A percentile compares a stretch with the other conserved stretches of the same genome.
phyloP scores from a whole-genome alignment of 2,113 vertebrate species.

The Chinchilla lanigera region DNA sequence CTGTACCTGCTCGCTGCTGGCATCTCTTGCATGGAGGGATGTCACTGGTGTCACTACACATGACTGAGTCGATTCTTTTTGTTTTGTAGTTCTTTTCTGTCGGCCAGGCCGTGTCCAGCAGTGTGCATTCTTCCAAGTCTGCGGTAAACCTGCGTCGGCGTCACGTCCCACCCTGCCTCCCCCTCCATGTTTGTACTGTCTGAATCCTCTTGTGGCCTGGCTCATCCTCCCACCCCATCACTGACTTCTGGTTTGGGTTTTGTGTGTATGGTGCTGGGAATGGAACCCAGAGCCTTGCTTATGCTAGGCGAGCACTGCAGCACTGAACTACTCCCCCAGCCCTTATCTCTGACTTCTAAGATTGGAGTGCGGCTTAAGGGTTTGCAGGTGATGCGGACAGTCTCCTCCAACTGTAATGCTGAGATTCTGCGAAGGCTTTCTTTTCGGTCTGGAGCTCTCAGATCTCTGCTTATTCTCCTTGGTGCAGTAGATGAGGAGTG shows the following conservation, averaged over 20 bases:
- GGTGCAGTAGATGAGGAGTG: background rate
- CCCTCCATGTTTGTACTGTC: background rate
- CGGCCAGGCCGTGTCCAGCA: slow-evolving; percentile 90
- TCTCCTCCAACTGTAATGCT: background rate
- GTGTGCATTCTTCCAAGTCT: slow-evolving; percentile 89
- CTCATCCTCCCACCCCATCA: background rate
- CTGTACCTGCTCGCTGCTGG: background rate
- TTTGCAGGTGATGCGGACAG: background rate
- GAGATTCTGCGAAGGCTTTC: background rate
- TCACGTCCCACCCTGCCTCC: background rate
- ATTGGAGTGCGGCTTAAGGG: background rate
- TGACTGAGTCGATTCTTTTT: slow-evolving; percentile 81
- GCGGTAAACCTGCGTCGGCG: slow-evolving; percentile 88
- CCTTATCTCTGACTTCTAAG: background rate
- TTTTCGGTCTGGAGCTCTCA: background rate
- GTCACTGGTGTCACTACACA: background rate
- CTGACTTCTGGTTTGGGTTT: background rate
- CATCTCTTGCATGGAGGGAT: background rate
- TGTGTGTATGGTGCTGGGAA: background rate
- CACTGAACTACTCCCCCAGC: background rate
- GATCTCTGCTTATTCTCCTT: background rate
- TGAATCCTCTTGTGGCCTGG: background rate
- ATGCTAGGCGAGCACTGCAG: background rate
- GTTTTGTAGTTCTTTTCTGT: slow-evolving; percentile 92
- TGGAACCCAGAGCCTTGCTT: background rate